Conservation (phyloP, 2,113 vertebrate species). For the Oostethus manadensis region DNA sequence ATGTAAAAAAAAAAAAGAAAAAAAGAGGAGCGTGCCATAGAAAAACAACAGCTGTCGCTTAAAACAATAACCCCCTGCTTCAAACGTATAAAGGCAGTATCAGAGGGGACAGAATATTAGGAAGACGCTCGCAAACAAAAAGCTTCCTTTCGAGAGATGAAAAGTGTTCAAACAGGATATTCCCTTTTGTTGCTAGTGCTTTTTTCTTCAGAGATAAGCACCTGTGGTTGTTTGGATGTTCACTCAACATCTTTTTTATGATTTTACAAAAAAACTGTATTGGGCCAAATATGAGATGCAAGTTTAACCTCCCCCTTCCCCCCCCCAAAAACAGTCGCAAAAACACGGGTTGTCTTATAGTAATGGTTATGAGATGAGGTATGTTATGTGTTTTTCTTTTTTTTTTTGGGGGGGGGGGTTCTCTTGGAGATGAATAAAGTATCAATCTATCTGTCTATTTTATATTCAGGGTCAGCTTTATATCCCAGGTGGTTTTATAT, state of each 20-base stretch:
- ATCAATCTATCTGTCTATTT: too few species aligned
- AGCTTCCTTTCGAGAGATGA: slow-evolving; percentile 37
- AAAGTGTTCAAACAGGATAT: slow-evolving; percentile 33
- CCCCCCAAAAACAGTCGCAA: too few species aligned
- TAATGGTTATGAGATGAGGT: too few species aligned
- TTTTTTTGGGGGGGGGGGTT: too few species aligned
- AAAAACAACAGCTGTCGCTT: slow-evolving; percentile 69
- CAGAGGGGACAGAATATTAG: slow-evolving; percentile 23
- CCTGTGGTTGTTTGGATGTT: not conserved
- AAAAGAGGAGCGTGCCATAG: slow-evolving; percentile 49
- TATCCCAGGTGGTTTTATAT: too few species aligned
- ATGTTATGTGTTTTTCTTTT: too few species aligned
- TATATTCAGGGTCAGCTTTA: too few species aligned
- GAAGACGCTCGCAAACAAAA: slow-evolving; percentile 38
- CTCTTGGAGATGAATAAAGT: too few species aligned
- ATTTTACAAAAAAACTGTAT: too few species aligned
- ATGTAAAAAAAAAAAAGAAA: slow-evolving; percentile 59
- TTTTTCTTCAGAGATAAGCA: slow-evolving; percentile 3
- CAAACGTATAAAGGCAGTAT: slow-evolving; percentile 44
- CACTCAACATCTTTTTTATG: slow-evolving; percentile 15
- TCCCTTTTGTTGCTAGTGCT: slow-evolving; percentile 15
- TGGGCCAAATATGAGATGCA: not conserved
- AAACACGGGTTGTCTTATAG: too few species aligned
- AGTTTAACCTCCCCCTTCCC: too few species aligned
- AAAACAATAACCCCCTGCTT: slow-evolving; percentile 61